Base-by-base conservation (phyloP, 53 echinoderm and acorn worm genomes). In the Antedon mediterranea region DNA sequence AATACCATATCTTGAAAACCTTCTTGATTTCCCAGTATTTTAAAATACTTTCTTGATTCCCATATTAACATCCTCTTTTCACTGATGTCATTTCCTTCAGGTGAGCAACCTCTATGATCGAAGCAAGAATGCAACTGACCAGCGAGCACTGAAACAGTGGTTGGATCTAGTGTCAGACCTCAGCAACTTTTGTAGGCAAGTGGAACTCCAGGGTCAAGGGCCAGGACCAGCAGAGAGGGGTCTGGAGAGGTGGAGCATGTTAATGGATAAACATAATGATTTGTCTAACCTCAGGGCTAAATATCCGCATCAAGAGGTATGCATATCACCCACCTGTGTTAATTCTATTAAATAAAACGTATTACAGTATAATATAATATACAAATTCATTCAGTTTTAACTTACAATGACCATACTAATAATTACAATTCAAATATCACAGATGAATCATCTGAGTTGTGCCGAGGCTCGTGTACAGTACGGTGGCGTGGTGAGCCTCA, bases 381-480 rank as follows among this genome's bases (percentile, higher is more conserved):
- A n/a, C 76, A 18, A 30, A 8, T 30, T 31, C 76, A 11, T 11
- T 32, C 32, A n/a, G 6, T 14, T 32, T 15, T 31, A 7, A 41
- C 26, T 78, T 43, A 30, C 41, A 30, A 72, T 44, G 30, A 13
- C 28, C 30, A 8, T n/a, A n/a, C n/a, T n/a, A n/a, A 29, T 32
- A 6, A 4, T 26, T 18, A n/a, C 43, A 80, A n/a, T 33, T 34
- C 23, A 31, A 34, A 8, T 30, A 13, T 23, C 27, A 26, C 72
- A 97, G 97, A 88, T 90, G 29, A 97, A 97, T 74, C 97, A 97
- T 81, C 85, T 97, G 71, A 97, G 97, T 74, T 97, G 97, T 78
- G 89, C 83, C 4, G 97, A 92, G 71, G 97, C 97, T 28, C 85
- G 97, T 15, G 85, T 91, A 29, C 83, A 87, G 28, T 95, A 87